These are phyloP conservation scores for Tetanocera ferruginea DNA, from an alignment of 2,888 invertebrate genomes.

Conservation along the genomic window DNA sequence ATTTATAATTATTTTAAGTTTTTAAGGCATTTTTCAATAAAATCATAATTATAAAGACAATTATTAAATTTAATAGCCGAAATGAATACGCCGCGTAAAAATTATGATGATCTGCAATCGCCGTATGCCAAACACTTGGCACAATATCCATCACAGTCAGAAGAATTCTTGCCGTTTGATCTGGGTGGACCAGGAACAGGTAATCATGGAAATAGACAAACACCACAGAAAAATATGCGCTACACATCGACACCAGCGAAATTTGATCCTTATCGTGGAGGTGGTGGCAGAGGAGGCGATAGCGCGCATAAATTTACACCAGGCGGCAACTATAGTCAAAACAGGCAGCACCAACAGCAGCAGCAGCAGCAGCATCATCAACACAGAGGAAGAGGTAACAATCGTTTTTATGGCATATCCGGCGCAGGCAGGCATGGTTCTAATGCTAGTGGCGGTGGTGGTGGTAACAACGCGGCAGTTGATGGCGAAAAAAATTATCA, in stretches of 20 bases:
- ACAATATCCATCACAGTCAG: constrained; percentile 64
- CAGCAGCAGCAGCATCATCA: constrained; percentile 28
- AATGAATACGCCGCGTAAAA: constrained; percentile 59
- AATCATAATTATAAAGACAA: background rate
- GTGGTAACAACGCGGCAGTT: background rate
- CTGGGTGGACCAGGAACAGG: constrained; percentile 52
- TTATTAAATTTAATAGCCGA: background rate
- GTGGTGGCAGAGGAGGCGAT: constrained; percentile 33
- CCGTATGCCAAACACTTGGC: constrained; percentile 56
- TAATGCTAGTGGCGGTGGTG: constrained; percentile 12
- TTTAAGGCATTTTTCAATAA: background rate
- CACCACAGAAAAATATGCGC: background rate
- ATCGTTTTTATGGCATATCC: constrained; percentile 12
- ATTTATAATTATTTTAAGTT: background rate
- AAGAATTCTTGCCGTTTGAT: constrained; percentile 60
- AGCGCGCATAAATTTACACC: background rate
- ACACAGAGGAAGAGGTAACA: constrained; percentile 13
- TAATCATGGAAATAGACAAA: background rate
- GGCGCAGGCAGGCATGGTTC: background rate
- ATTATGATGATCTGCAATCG: constrained; percentile 50
- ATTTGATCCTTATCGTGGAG: constrained; percentile 13
- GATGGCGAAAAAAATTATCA: constrained; percentile 36
- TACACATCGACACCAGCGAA: constrained; percentile 46
- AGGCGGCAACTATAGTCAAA: constrained; percentile 44
- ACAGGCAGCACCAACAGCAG: constrained; percentile 36